phyloP scores from a whole-genome alignment of 2,113 vertebrate species.

The Rostratula benghalensis region DNA sequence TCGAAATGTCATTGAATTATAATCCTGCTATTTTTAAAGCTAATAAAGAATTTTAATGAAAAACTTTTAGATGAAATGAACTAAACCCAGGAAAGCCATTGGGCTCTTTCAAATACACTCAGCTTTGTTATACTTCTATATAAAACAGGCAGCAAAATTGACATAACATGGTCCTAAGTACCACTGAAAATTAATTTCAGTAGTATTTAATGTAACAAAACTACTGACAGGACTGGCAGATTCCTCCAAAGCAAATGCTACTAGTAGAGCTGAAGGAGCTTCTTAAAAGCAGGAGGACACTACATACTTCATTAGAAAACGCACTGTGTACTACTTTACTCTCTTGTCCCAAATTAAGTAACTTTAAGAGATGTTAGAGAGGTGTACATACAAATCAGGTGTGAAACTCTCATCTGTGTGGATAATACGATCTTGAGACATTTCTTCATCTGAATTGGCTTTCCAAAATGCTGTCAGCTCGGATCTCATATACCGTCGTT shows the following conservation, averaged over 20 bases:
- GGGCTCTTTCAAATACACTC: background rate
- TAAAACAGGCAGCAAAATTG: background rate
- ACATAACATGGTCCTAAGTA: background rate
- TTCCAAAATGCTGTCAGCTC: constrained; percentile 91
- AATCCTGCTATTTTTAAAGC: background rate
- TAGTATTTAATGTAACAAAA: background rate
- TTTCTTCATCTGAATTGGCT: constrained; percentile 90
- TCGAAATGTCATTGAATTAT: background rate
- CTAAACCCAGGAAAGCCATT: background rate
- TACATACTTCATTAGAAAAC: background rate
- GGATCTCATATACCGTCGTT: constrained; percentile 90
- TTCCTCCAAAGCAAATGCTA: background rate
- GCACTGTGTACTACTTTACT: background rate
- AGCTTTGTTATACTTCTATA: background rate
- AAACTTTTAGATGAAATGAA: background rate
- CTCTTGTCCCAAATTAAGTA: background rate
- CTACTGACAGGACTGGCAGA: background rate
- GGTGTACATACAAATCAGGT: constrained; percentile 86
- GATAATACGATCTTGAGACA: constrained; percentile 87
- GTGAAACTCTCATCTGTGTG: constrained; percentile 92
- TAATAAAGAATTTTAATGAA: background rate
- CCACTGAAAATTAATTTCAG: background rate
- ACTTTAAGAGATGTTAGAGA: background rate
- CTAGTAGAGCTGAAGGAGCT: background rate
- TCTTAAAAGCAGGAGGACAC: background rate